Evolutionary conservation across 2,113 vertebrate genomes (phyloP).

Genomic region (Erinaceus europaeus): DNA sequence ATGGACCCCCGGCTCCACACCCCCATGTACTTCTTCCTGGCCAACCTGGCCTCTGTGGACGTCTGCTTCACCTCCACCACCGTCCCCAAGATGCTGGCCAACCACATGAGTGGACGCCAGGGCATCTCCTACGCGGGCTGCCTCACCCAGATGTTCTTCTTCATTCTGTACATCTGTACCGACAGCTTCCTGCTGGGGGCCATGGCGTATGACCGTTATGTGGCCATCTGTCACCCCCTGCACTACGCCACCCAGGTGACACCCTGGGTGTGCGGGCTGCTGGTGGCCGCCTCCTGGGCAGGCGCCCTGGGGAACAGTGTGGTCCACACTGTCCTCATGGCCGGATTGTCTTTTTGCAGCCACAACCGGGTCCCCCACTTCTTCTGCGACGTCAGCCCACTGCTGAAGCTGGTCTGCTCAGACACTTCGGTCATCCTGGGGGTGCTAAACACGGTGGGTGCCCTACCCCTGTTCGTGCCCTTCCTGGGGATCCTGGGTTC

Average conservation of each 20-base stretch:
- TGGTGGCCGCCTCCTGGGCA: not conserved
- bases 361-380: constrained; percentile 31
- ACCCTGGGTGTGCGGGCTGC: not conserved
- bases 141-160: constrained; percentile 46
- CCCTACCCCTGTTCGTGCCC: not conserved
- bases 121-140: constrained; percentile 22
- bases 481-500: not conserved
- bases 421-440: constrained; percentile 1
- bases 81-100: constrained; percentile 23
- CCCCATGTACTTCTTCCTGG: constrained; percentile 10
- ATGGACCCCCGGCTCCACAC: not conserved
- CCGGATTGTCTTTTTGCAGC: constrained; percentile 36
- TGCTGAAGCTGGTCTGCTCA: constrained; percentile 48
- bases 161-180: not conserved
- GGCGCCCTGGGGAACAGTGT: constrained; percentile 22
- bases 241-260: not conserved
- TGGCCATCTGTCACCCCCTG: constrained; percentile 25
- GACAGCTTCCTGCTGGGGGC: constrained; percentile 20
- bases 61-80: constrained; percentile 38
- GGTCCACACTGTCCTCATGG: not conserved
- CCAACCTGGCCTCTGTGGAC: not conserved
- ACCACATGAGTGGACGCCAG: not conserved
- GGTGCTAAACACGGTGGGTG: not conserved
- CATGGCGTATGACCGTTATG: not conserved
- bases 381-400: constrained; percentile 52